A percentile compares a stretch with the other conserved stretches of the same genome.
These are phyloP conservation scores for Nixonia krombeini DNA, from an alignment of 1,140 invertebrate genomes.

Conservation along the genomic window DNA sequence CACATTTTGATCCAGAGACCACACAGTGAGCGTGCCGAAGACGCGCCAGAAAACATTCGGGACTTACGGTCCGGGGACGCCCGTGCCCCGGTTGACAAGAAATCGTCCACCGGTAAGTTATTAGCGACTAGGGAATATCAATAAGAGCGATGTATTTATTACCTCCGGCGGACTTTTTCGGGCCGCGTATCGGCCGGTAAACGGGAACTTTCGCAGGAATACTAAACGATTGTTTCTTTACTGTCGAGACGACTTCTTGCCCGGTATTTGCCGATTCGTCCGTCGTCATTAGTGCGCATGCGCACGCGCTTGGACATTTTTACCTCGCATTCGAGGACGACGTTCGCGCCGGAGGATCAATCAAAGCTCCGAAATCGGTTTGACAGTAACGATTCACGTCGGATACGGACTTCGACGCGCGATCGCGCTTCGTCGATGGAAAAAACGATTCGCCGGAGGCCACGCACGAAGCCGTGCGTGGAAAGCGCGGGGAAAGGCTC, in stretches of 20 bases:
- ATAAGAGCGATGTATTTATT: slow-evolving; percentile 64
- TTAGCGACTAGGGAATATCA: slow-evolving; percentile 55
- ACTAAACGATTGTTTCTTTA: slow-evolving; percentile 4
- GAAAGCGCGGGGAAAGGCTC: slow-evolving; percentile 18
- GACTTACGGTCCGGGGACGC: slow-evolving; percentile 28
- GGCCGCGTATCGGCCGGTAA: slow-evolving; percentile 26
- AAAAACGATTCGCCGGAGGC: too few relatives aligned
- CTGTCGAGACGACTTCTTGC: slow-evolving; percentile 1
- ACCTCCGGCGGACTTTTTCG: slow-evolving; percentile 39
- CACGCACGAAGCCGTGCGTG: slow-evolving; percentile 1
- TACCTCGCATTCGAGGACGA: background rate
- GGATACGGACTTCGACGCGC: too few relatives aligned
- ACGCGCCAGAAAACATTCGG: slow-evolving; percentile 61
- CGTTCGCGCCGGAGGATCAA: background rate
- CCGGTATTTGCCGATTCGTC: slow-evolving; percentile 1
- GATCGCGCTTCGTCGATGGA: too few relatives aligned
- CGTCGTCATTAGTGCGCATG: slow-evolving; percentile 1
- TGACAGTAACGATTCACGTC: too few relatives aligned
- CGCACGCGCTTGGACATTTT: background rate
- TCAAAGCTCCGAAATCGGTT: too few relatives aligned
- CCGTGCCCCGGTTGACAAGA: slow-evolving; percentile 49
- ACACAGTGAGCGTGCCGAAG: slow-evolving; percentile 58
- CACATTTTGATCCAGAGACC: slow-evolving; percentile 70
- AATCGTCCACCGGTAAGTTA: slow-evolving; percentile 59
- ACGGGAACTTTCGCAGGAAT: slow-evolving; percentile 24